Base-by-base conservation (phyloP, 2,113 vertebrate species). In the Proteles cristata region DNA sequence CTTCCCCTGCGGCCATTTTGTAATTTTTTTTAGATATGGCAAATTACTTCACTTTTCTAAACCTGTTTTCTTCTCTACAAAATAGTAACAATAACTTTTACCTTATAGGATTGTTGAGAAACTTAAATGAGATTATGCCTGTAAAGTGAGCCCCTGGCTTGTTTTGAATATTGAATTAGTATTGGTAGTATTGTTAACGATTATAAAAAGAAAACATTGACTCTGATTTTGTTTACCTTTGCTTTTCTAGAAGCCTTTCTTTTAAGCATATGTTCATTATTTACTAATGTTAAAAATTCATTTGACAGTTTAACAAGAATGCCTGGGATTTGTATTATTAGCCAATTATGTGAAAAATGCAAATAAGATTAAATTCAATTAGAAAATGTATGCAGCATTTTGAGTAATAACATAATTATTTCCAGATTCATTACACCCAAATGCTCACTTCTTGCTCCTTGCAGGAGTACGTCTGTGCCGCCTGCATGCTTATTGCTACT, bases 301-400 rank as follows among this genome's bases (percentile, higher is more conserved):
- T 45, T 90, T 92, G 89, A 87, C 53, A 95, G 15, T 4, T 66
- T 93, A 68, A 81, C 11, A 96, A 93, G 48, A 79, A 96, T 83
- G 35, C 69, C 17, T 91, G 21, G 39, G 65, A 93, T 96, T 6
- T 65, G 21, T 95, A 69, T 89, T 71, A 55, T 89, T 94, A 85
- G 68, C 6, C 86, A 87, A 39, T 91, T 87, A 35, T 9, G 5
- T 66, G 69, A 87, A 94, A 94, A 94, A 89, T 86, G 28, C 85
- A 97, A 80, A 74, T 83, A 74, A 55, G 21, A 84, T 58, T 76
- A 55, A 95, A 84, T 91, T 92, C 2, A 76, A 14, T 88, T 88
- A 53, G 33, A 81, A 86, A 71, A 50, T 26, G 0, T 12, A 43
- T 6, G 5, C 6, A 63, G 21, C 19, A 66, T 19, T 87, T 88